Percentiles rank a stretch among this genome's conserved stretches.
Conservation (phyloP, 2,888 invertebrate species). For the Encarsia formosa region DNA sequence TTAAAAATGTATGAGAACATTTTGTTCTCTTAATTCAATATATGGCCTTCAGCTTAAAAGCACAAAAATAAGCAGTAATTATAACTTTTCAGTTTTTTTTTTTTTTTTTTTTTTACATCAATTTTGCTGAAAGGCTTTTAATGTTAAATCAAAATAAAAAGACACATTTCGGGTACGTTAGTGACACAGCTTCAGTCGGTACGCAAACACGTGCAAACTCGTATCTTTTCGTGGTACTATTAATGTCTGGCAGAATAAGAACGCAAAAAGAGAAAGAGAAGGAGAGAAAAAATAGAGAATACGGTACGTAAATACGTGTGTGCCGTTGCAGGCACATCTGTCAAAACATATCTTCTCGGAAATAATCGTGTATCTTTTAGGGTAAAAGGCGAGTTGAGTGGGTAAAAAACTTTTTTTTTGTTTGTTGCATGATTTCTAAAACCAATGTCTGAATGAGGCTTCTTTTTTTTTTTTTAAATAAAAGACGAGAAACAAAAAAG, state of each 20-base stretch:
- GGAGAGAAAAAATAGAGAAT: background rate
- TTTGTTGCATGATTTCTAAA: too few relatives aligned
- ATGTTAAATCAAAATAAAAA: background rate
- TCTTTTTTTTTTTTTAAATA: too few relatives aligned
- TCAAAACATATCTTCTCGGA: constrained; percentile 28
- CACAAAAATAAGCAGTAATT: background rate
- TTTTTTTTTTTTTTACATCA: too few relatives aligned
- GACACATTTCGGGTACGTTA: background rate
- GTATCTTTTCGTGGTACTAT: background rate
- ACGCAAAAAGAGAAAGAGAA: background rate
- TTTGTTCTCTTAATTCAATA: constrained; percentile 18
- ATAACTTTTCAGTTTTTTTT: too few relatives aligned
- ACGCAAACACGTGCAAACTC: background rate
- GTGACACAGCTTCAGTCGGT: too few relatives aligned
- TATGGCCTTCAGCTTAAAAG: constrained; percentile 7
- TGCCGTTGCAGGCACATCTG: constrained; percentile 17
- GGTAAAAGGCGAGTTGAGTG: background rate
- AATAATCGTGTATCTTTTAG: constrained; percentile 22
- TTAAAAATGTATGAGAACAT: constrained; percentile 7
- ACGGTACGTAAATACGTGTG: constrained; percentile 4
- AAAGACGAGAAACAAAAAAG: too few relatives aligned
- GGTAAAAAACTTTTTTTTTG: background rate
- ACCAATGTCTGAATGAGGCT: too few relatives aligned
- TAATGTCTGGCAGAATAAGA: constrained; percentile 7
- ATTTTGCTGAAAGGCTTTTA: too few relatives aligned